phyloP scores from a whole-genome alignment of 2,113 vertebrate species.

The Lethenteron camtschaticum region DNA sequence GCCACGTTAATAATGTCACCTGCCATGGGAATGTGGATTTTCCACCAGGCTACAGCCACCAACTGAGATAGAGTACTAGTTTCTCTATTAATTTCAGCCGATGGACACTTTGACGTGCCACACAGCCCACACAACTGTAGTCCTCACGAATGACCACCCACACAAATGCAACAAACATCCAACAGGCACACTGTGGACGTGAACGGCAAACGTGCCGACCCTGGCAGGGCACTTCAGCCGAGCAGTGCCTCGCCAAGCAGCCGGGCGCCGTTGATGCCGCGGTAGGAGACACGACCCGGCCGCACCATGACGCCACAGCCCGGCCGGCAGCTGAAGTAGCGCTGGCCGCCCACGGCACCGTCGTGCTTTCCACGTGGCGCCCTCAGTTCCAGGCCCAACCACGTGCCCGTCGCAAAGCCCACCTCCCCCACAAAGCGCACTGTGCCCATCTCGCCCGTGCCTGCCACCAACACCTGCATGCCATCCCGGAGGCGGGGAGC shows the following conservation, averaged over 20 bases:
- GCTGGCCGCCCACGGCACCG: constrained; percentile 44
- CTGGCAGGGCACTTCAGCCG: too few relatives aligned
- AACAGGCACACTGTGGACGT: too few relatives aligned
- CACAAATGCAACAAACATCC: too few relatives aligned
- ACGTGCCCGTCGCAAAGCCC: constrained; percentile 57
- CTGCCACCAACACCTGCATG: constrained; percentile 66
- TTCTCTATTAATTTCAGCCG: too few relatives aligned
- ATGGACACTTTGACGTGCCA: too few relatives aligned
- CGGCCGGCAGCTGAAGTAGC: constrained; percentile 60
- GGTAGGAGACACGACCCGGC: constrained; percentile 63
- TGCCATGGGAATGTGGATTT: too few relatives aligned
- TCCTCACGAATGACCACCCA: too few relatives aligned
- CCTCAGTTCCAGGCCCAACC: constrained; percentile 77
- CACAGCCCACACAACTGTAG: too few relatives aligned
- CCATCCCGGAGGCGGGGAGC: constrained; percentile 40
- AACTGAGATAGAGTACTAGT: too few relatives aligned
- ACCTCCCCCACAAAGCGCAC: constrained; percentile 64
- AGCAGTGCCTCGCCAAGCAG: constrained; percentile 34
- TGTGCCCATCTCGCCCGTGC: constrained; percentile 65
- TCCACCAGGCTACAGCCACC: too few relatives aligned
- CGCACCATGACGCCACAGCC: constrained; percentile 60
- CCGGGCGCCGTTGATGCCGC: constrained; percentile 58
- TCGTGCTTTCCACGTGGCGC: constrained; percentile 65
- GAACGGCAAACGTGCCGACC: too few relatives aligned
- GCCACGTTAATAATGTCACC: too few relatives aligned